Base-by-base conservation (phyloP, 2,797 vertebrate genomes). In the Decapterus maruadsi region DNA sequence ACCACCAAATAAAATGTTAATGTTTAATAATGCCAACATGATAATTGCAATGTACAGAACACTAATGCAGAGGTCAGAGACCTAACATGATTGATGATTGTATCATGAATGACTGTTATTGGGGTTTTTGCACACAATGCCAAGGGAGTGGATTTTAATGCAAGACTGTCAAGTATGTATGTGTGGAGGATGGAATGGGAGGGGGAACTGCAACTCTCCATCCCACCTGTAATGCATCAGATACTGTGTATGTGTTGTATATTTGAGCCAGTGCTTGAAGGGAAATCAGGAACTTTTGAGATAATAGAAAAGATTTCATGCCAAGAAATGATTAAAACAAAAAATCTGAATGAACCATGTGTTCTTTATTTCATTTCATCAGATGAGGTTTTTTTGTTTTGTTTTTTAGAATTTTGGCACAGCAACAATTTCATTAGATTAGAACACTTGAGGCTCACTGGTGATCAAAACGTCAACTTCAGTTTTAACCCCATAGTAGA, bases 41-140 rank as follows among this genome's bases (percentile, higher is more conserved):
- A 8, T 11, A 16, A 29, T 46, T 46, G 2, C 26, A 61, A n/a
- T 53, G 53, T 75, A 14, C 45, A 38, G 3, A 40, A 40, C 46
- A 40, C 9, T 14, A 14, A 12, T 9, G 7, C 13, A 36, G 3
- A 19, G 11, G 14, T 12, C 36, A 64, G 65, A 29, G 26, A 69
- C 53, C 34, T 34, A 0, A 29, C 26, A 14, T 60, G 22, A 71
- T 53, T 46, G 36, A 46, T 54, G 59, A 61, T 51, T 73, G 60
- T 51, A 50, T 55, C 13, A 20, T 36, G 26, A 48, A 54, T 2
- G 45, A 17, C 11, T 4, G 1, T 43, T 58, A 19, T 51, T 34
- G 10, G 2, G 9, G 12, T 63, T 58, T 71, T 57, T 72, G 59
- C 65, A 69, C 56, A 60, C 26, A 8, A 58, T 22, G 9, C 1